Base-by-base conservation (phyloP, 2,888 invertebrate genomes). In the Eremobia ochroleuca region DNA sequence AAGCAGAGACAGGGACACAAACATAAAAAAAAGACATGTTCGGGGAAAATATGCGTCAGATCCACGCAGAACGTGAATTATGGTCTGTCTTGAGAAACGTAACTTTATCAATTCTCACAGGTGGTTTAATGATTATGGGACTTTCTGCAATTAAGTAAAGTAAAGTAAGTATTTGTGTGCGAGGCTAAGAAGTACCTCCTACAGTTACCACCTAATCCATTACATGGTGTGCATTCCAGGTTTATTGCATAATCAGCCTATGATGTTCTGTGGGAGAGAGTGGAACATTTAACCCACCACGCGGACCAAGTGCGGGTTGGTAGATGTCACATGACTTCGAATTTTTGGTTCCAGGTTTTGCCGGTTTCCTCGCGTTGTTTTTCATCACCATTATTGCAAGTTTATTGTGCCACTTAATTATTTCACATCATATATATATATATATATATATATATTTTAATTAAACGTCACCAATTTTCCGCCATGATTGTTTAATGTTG, bases 381-480 rank as follows among this genome's bases (percentile, higher is more conserved):
- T 55, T 55, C 55, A 11, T 52, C n/a, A 5, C n/a, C 4, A 5
- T 28, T 55, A 5, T 55, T 55, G 55, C 2, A n/a, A n/a, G 15
- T n/a, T 37, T 64, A 9, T 64, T 64, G 4, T 40, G 2, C n/a
- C n/a, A n/a, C n/a, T n/a, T n/a, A n/a, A n/a, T n/a, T n/a, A n/a
- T n/a, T n/a, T n/a, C n/a, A n/a, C n/a, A n/a, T n/a, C n/a, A n/a
- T n/a, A n/a, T n/a, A n/a, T n/a, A n/a, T n/a, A n/a, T n/a, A n/a
- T n/a, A n/a, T n/a, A n/a, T n/a, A n/a, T n/a, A n/a, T n/a, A n/a
- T n/a, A n/a, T n/a, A n/a, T n/a, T n/a, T n/a, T n/a, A n/a, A n/a
- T n/a, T n/a, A n/a, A n/a, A n/a, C n/a, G n/a, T n/a, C 28, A 66
- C 65, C 37, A 15, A 77, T 72, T 73, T 68, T 31, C 18, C 64